phyloP scores from a whole-genome alignment of 1,140 invertebrate species.

The Lepidurus arcticus region DNA sequence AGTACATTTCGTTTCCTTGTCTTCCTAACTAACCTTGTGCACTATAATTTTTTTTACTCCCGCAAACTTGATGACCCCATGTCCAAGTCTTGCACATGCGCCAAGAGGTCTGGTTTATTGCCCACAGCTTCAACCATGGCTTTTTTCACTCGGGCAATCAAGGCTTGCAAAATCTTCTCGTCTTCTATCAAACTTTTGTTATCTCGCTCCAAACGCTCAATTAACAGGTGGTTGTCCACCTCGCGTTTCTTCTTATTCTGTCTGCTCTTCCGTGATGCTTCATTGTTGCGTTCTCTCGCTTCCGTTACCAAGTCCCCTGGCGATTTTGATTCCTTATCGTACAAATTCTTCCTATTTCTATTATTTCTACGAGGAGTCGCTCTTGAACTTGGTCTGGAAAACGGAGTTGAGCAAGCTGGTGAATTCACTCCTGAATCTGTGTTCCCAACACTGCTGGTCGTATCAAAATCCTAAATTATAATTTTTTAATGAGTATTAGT shows the following conservation, averaged over 20 bases:
- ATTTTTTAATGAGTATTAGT: too few relatives aligned
- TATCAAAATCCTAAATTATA: neutral
- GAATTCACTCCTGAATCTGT: constrained; percentile 5
- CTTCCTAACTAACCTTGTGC: too few relatives aligned
- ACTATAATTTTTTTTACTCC: too few relatives aligned
- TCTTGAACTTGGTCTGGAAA: neutral
- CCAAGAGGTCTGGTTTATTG: neutral
- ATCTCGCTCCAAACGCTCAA: neutral
- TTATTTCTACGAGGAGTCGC: neutral
- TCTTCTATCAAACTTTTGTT: neutral
- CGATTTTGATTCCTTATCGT: neutral
- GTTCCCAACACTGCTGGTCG: neutral
- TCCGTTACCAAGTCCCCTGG: neutral
- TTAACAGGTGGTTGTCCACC: neutral
- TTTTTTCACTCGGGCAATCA: constrained; percentile 6
- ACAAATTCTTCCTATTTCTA: neutral
- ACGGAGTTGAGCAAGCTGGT: neutral
- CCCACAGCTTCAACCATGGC: neutral
- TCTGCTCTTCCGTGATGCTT: constrained; percentile 27
- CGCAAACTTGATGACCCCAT: neutral
- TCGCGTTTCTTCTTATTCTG: constrained; percentile 23
- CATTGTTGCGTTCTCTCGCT: constrained; percentile 25
- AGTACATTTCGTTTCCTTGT: too few relatives aligned
- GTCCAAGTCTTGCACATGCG: neutral
- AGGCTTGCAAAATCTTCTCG: neutral